Conservation (phyloP, 2,888 invertebrate species). For the Apamea anceps region DNA sequence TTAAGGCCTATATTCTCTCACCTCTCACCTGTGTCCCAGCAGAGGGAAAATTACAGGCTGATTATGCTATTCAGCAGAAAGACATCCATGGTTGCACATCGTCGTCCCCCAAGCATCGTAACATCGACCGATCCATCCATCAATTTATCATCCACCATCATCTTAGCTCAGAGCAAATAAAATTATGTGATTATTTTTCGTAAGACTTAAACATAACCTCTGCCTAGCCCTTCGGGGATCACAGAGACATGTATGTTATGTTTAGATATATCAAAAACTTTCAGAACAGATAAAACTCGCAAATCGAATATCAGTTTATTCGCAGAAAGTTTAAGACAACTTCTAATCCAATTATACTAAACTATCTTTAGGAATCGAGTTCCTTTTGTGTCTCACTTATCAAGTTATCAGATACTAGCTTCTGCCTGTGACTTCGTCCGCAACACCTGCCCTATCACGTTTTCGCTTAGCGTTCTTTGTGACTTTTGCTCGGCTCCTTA, state of each 20-base stretch:
- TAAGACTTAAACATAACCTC: too few relatives aligned
- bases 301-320: neutral
- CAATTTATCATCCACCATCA: neutral
- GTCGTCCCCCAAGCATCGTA: neutral
- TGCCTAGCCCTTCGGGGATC: too few relatives aligned
- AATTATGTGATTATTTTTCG: neutral
- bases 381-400: neutral
- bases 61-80: neutral
- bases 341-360: neutral
- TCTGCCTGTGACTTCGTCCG: too few relatives aligned
- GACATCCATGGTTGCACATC: too few relatives aligned
- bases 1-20: too few relatives aligned
- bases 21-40: neutral
- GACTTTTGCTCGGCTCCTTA: neutral
- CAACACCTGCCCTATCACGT: neutral
- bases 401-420: neutral
- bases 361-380: neutral
- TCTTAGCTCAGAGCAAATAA: neutral
- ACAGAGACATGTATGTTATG: too few relatives aligned
- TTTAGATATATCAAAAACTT: neutral
- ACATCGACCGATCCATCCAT: neutral
- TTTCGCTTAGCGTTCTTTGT: neutral
- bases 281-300: neutral
- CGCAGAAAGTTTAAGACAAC: neutral
- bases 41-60: neutral